phyloP scores from a whole-genome alignment of 30 jellyfish, hydroid and myxozoan genomes.

The Phacellophora camtschatica region DNA sequence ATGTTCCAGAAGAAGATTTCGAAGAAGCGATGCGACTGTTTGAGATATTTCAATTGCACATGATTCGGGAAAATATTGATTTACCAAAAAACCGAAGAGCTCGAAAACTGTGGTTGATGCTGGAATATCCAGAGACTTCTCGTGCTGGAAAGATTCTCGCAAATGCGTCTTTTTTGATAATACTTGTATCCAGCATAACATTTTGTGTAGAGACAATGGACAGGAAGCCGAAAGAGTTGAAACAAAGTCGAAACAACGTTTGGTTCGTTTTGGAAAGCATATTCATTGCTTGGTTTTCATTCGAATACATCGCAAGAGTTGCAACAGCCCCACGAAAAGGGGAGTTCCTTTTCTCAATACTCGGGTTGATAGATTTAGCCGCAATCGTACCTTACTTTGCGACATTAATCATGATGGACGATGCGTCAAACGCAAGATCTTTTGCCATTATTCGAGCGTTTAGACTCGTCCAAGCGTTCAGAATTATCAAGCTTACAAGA shows the following conservation, averaged over 20 bases:
- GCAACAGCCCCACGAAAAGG: slow-evolving; percentile 62
- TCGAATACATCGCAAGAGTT: slow-evolving; percentile 57
- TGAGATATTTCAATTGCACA: slow-evolving; percentile 42
- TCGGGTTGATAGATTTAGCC: slow-evolving; percentile 70
- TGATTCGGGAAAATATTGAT: slow-evolving; percentile 40
- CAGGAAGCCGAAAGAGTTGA: slow-evolving; percentile 8
- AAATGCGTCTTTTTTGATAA: slow-evolving; percentile 52
- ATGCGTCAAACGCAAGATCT: slow-evolving; percentile 68
- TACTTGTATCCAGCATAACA: slow-evolving; percentile 39
- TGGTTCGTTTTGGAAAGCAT: slow-evolving; percentile 69
- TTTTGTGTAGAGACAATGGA: slow-evolving; percentile 70
- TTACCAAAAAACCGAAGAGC: slow-evolving; percentile 17
- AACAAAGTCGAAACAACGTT: slow-evolving; percentile 38
- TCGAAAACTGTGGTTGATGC: slow-evolving; percentile 47
- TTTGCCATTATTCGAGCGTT: slow-evolving; percentile 73
- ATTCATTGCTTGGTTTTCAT: slow-evolving; percentile 68
- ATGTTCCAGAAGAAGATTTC: slow-evolving; percentile 65
- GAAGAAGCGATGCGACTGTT: slow-evolving; percentile 58
- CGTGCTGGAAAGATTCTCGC: slow-evolving; percentile 58
- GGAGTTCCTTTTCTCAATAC: slow-evolving; percentile 62
- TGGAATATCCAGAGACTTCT: slow-evolving; percentile 76
- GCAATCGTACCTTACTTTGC: slow-evolving; percentile 75
- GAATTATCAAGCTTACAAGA: slow-evolving; percentile 65
- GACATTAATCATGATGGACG: slow-evolving; percentile 36
- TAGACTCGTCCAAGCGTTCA: slow-evolving; percentile 69